phyloP scores from a whole-genome alignment of 2,113 vertebrate genomes.

The Nothoprocta perdicaria region DNA sequence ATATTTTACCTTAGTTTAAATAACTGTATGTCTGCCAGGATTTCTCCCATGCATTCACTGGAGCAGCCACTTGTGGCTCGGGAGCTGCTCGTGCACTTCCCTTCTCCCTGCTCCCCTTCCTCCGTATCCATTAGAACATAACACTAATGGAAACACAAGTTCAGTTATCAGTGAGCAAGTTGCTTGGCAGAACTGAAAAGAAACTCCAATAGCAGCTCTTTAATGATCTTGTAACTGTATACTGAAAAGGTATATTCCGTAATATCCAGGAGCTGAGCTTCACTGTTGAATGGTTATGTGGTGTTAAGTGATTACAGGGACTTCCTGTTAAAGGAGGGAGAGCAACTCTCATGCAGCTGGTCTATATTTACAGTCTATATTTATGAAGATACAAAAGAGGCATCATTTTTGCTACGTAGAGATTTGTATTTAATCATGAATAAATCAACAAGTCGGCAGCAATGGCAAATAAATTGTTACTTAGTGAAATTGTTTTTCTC shows the following conservation, averaged over 20 bases:
- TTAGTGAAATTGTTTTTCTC: constrained; percentile 35
- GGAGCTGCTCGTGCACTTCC: neutral
- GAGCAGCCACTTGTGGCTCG: neutral
- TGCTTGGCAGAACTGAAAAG: neutral
- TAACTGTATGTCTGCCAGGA: constrained; percentile 4
- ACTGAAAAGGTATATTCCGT: neutral
- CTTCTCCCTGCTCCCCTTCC: neutral
- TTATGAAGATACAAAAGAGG: neutral
- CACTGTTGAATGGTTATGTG: neutral
- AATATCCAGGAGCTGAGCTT: neutral
- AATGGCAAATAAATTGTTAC: neutral
- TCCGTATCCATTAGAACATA: neutral
- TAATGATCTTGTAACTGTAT: neutral
- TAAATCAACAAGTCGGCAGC: constrained; percentile 18
- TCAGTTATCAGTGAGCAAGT: neutral
- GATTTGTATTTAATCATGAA: neutral
- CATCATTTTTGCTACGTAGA: neutral
- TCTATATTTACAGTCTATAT: neutral
- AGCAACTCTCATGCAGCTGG: neutral
- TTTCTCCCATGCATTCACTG: neutral
- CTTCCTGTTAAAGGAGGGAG: neutral
- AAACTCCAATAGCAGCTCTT: neutral
- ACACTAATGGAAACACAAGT: neutral
- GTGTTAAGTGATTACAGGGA: neutral
- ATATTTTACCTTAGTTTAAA: neutral